phyloP scores from a whole-genome alignment of 2,113 vertebrate species.

The human region GRCh38 chr1:64309001-64309500 shows the following conservation, averaged over 20 bases:
- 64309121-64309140: not conserved
- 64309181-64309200: not conserved
- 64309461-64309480: not conserved
- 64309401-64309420: not conserved
- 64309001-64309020: not conserved
- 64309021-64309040: not conserved
- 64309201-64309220: not conserved
- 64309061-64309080: not conserved
- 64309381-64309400: rapidly evolving
- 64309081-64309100: not conserved
- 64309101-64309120: not conserved
- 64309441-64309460: not conserved
- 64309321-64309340: not conserved
- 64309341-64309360: not conserved
- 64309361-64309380: not conserved
- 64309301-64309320: not conserved
- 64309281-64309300: not conserved
- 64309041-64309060: not conserved
- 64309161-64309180: not conserved
- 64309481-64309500: not conserved
- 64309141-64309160: not conserved
- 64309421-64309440: not conserved
- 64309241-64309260: not conserved
- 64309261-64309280: not conserved
- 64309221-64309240: not conserved